Evolutionary conservation across 2,113 vertebrate genomes (phyloP).

Genomic region (Aviceda subcristata): DNA sequence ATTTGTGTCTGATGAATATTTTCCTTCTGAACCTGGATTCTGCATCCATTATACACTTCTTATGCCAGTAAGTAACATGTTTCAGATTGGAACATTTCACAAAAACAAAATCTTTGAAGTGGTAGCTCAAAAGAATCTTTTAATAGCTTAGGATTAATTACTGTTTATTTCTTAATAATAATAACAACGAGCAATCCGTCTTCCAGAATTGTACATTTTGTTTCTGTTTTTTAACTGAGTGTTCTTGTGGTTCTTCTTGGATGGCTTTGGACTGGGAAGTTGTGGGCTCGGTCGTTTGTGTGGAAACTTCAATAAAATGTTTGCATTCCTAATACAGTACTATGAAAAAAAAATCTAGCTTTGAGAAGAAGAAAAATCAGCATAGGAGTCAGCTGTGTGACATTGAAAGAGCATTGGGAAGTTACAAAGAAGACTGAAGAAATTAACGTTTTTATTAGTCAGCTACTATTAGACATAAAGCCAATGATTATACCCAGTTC

Average conservation of each 20-base stretch:
- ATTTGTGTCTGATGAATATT: conserved; percentile 96
- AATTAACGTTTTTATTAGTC: not conserved
- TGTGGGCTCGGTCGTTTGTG: not conserved
- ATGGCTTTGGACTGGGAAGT: not conserved
- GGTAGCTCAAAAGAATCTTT: not conserved
- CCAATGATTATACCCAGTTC: not conserved
- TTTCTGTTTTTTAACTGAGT: not conserved
- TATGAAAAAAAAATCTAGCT: not conserved
- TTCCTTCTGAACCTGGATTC: conserved; percentile 94
- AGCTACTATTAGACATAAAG: not conserved
- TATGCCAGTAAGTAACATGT: conserved; percentile 78
- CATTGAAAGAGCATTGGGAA: not conserved
- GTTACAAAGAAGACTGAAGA: not conserved
- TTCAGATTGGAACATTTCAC: not conserved
- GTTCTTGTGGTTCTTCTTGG: not conserved
- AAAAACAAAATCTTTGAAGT: conserved; percentile 6
- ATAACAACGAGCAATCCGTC: not conserved
- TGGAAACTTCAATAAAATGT: not conserved
- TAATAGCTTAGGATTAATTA: not conserved
- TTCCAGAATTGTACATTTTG: not conserved
- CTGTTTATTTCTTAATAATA: not conserved
- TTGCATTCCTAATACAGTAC: not conserved
- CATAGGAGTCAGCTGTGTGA: not conserved
- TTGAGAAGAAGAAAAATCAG: not conserved
- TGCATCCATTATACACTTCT: conserved; percentile 88